Evolutionary conservation across 2,888 invertebrate species (phyloP).

Genomic region (Fabriciana adippe): DNA sequence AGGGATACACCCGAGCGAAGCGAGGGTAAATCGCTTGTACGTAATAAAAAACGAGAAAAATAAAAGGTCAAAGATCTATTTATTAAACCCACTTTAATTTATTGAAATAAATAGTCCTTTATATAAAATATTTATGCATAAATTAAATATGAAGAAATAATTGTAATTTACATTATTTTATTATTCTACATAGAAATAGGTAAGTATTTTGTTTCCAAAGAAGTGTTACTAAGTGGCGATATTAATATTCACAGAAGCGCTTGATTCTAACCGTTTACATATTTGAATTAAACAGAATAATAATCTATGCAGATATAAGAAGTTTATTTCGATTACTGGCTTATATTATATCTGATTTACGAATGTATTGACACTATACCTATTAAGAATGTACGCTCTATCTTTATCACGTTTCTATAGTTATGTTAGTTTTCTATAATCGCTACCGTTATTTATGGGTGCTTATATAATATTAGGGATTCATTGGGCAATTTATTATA

Average conservation of each 20-base stretch:
- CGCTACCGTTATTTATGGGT: not conserved
- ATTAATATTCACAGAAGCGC: conserved; percentile 16
- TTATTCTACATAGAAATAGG: no score
- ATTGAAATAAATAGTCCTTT: no score
- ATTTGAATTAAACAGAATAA: conserved; percentile 14
- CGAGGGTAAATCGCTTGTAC: no score
- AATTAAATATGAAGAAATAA: not conserved
- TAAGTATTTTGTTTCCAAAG: conserved; percentile 1
- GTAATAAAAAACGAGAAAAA: no score
- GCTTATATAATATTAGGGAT: no score
- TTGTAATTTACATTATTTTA: conserved; percentile 1
- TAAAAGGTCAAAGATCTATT: no score
- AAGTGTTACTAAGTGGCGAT: not conserved
- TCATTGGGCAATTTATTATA: no score
- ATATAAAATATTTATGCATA: no score
- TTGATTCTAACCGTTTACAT: conserved; percentile 11
- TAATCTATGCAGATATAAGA: not conserved
- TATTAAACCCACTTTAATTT: no score
- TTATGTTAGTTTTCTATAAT: not conserved
- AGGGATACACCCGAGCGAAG: no score
- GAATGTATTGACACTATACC: not conserved
- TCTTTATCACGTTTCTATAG: not conserved
- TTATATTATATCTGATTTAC: conserved; percentile 15
- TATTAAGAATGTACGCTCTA: not conserved
- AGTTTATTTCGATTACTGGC: conserved; percentile 8